Evolutionary conservation across 2,888 invertebrate species (phyloP), one percentile per base, ranked within the genome.

Genomic region (Barypeithes pellucidus): DNA sequence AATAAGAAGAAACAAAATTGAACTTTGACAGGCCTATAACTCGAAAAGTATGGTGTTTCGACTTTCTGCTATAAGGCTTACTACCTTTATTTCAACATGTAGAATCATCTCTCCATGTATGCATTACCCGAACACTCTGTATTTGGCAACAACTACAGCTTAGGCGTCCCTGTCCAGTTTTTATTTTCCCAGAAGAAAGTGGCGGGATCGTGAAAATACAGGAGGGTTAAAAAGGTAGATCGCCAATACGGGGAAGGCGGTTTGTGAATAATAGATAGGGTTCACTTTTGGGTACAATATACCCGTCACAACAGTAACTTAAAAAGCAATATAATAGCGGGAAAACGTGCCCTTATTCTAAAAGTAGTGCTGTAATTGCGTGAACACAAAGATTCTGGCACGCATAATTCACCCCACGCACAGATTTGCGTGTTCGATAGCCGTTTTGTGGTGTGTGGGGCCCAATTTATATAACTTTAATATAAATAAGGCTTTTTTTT

Each of bases 391-490:
- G 75, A 75, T 76, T 77, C 76, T 72, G 69, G 72, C 78, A 79
- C 79, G 79, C 80, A 80, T 78, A 77, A 74, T 75, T 73, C 76
- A 75, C 75, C 73, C 72, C 73, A 76, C 79, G 76, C 76, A 73
- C 65, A 76, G 78, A 79, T 80, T 80, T 75, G 79, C 80, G 80
- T 80, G 80, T 75, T 75, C 72, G 79, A 79, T 79, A 76, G 73
- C 47, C 47, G 47, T 63, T 22, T 33, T 33, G 16, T 29, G 29
- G 52, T 52, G 29, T 57, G 33, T 18, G 16, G 33, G 11, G 54
- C 18, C 9, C 18, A 57, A 33, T 33, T 54, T 14, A 52, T 54
- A 54, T 16, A 12, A 29, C 33, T 54, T 14, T 29, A 9, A 33
- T 54, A 29, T 7, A 54, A 54, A 54, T 16, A 14, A 9, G 33